A percentile compares a stretch with the other conserved stretches of the same genome.
phyloP scores from a whole-genome alignment of 2,113 vertebrate species.

The Phalacrocorax aristotelis region DNA sequence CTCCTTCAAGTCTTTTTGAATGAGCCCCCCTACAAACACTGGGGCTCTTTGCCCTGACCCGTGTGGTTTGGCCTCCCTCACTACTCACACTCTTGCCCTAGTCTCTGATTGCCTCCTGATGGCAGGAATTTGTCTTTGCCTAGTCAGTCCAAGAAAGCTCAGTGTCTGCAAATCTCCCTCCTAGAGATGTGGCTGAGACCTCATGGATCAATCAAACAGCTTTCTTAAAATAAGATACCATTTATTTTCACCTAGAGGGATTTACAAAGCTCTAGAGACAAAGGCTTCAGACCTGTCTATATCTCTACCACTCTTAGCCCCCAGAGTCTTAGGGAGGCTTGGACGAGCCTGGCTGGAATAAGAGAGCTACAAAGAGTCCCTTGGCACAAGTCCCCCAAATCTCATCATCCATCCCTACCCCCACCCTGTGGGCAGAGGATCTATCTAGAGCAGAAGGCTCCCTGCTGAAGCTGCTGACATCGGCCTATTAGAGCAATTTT shows the following conservation, averaged over 20 bases:
- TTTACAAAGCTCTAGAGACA: not conserved
- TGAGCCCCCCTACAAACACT: not conserved
- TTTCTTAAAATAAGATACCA: not conserved
- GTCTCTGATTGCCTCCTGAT: not conserved
- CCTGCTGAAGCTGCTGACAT: not conserved
- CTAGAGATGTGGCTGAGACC: not conserved
- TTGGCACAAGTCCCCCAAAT: not conserved
- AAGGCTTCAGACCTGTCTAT: not conserved
- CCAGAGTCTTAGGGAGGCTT: not conserved
- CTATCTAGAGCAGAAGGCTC: not conserved
- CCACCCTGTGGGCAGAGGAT: rapidly evolving
- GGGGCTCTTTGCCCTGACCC: not conserved
- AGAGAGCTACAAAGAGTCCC: not conserved
- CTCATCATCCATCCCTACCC: not conserved
- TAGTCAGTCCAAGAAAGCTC: not conserved
- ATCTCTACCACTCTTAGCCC: rapidly evolving
- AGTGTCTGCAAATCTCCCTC: rapidly evolving
- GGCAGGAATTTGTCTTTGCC: not conserved
- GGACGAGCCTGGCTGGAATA: not conserved
- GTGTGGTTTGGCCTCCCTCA: not conserved
- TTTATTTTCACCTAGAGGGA: not conserved
- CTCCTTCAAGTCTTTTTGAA: not conserved
- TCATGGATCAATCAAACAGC: not conserved
- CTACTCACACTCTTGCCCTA: not conserved
- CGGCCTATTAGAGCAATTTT: not conserved